A percentile compares a stretch with the other conserved stretches of the same genome.
phyloP scores from a whole-genome alignment of 2,797 vertebrate genomes.

The Pampus argenteus region DNA sequence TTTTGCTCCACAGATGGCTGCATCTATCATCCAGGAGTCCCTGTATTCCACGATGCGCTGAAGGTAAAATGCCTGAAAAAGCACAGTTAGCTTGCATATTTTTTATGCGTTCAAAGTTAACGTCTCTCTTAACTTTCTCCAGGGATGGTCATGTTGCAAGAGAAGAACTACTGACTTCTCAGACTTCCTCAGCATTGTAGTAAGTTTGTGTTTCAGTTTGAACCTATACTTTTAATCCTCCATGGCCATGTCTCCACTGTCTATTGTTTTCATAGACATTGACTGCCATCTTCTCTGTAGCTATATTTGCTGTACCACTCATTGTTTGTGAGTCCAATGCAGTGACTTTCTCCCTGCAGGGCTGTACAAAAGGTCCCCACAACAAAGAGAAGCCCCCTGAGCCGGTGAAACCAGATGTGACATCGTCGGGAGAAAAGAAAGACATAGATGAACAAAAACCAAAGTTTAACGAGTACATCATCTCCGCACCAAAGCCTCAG shows the following conservation, averaged over 20 bases:
- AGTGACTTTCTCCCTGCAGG: constrained; percentile 79
- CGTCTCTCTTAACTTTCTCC: constrained; percentile 34
- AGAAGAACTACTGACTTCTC: constrained; percentile 98
- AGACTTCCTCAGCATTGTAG: constrained; percentile 97
- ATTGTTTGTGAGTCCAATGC: constrained; percentile 28
- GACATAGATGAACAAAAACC: constrained; percentile 77
- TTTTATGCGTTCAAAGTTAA: constrained; percentile 32
- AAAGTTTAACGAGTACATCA: constrained; percentile 87
- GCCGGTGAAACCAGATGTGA: constrained; percentile 95
- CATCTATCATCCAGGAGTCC: constrained; percentile 95
- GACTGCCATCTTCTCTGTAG: constrained; percentile 16
- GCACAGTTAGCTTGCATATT: background rate
- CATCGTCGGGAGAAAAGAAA: constrained; percentile 89
- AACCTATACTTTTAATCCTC: constrained; percentile 31
- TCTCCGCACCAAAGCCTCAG: constrained; percentile 89
- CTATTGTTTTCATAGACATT: constrained; percentile 35
- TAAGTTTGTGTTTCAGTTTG: constrained; percentile 77
- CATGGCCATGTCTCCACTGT: constrained; percentile 26
- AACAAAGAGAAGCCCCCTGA: constrained; percentile 96
- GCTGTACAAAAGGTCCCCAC: constrained; percentile 95
- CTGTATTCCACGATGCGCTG: constrained; percentile 97
- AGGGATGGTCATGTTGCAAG: constrained; percentile 99
- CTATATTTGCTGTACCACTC: background rate
- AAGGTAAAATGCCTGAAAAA: constrained; percentile 85
- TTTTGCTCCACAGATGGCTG: constrained; percentile 86